phyloP scores from a whole-genome alignment of 2,888 invertebrate species.

The Hydropsyche betteni region DNA sequence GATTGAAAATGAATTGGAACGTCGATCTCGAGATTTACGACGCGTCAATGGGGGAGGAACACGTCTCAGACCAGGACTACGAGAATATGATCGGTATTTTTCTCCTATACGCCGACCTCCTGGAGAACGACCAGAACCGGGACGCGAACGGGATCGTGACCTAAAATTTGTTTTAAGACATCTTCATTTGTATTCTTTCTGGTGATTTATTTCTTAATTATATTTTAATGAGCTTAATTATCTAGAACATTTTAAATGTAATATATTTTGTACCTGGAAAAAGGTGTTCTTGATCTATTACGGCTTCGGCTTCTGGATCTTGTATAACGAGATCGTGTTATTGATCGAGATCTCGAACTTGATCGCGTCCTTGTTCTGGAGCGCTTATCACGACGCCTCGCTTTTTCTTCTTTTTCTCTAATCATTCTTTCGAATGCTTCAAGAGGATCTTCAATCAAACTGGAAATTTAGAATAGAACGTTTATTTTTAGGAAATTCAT shows the following conservation, averaged over 20 bases:
- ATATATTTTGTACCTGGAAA: constrained; percentile 53
- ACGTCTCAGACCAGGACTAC: constrained; percentile 53
- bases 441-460: constrained; percentile 83
- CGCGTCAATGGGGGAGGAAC: constrained; percentile 50
- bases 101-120: constrained; percentile 52
- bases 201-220: too few relatives aligned
- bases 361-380: constrained; percentile 63
- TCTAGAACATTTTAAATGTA: not conserved
- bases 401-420: constrained; percentile 82
- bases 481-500: not conserved
- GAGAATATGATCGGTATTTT: constrained; percentile 53
- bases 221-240: too few relatives aligned
- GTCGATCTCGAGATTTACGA: constrained; percentile 54
- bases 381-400: constrained; percentile 70
- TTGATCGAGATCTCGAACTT: constrained; percentile 58
- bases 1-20: constrained; percentile 53
- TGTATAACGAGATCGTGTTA: constrained; percentile 53
- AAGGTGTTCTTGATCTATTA: constrained; percentile 58
- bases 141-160: constrained; percentile 53
- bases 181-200: constrained; percentile 30
- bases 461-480: constrained; percentile 55
- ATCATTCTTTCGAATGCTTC: constrained; percentile 89
- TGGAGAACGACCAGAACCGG: constrained; percentile 54
- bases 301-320: constrained; percentile 54
- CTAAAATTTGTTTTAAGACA: constrained; percentile 45